Base-by-base conservation (phyloP, 2,888 invertebrate genomes). In the Diaprepes abbreviatus region DNA sequence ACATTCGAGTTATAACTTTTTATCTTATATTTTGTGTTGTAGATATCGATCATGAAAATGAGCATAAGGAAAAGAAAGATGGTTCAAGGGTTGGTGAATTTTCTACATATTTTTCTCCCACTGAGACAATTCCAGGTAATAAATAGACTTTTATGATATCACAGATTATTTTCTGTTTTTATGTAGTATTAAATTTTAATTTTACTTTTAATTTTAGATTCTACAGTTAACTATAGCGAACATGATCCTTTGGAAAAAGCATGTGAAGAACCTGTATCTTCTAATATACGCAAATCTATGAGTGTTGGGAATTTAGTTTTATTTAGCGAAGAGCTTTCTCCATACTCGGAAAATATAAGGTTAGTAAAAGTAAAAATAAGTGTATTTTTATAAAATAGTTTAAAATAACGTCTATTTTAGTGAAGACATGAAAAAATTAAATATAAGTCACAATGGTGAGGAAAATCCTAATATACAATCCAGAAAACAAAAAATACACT, bases 241-340 rank as follows among this genome's bases (percentile, higher is more conserved):
- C 28, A 3, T 1, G 48, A 50, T 9, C 48, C 48, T 3, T 28
- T 50, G n/a, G 28, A 50, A 50, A 1, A 28, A 14, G 28, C 48
- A 6, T 28, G 28, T 28, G 28, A 28, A 3, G 14, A 28, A 12
- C 48, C 28, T 28, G 9, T 2, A 16, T 1, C 6, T 1, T 1
- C 24, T 2, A 50, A 28, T 5, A 14, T 74, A 4, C 67, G 72
- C 24, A 69, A 72, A 57, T 73, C 73, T 1, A 48, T 68, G 40
- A 75, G 75, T 69, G 74, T 69, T 16, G 70, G 67, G 0, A 65
- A 70, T 62, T 31, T 73, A 14, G 24, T 54, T 28, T 9, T 70
- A 21, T 38, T 43, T 21, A 65, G 12, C 24, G 63, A 63, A 40
- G 36, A 43, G 2, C 21, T 14, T 38, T 2, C 40, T 6, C 48